phyloP scores from a whole-genome alignment of 2,888 invertebrate genomes.

The Chaetogeoica ovagalla region DNA sequence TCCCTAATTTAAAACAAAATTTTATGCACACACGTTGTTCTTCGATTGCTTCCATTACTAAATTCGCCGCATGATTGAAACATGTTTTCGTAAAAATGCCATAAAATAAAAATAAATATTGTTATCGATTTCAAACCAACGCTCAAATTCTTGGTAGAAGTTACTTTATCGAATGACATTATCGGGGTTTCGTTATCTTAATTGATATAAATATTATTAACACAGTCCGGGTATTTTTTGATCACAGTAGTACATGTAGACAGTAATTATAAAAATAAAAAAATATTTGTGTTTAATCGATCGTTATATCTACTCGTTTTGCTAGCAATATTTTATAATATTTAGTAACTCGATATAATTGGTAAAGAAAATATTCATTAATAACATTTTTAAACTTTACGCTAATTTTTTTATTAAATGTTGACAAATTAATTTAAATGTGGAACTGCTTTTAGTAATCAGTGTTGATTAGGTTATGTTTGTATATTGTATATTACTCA shows the following conservation, averaged over 20 bases:
- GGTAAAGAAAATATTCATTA: too few relatives aligned
- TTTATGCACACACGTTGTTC: constrained; percentile 30
- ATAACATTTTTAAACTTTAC: too few relatives aligned
- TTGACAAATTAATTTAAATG: neutral
- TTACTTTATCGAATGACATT: constrained; percentile 28
- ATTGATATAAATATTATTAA: too few relatives aligned
- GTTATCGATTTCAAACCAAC: constrained; percentile 24
- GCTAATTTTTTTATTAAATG: too few relatives aligned
- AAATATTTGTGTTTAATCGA: too few relatives aligned
- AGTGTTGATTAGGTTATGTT: neutral
- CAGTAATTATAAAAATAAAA: too few relatives aligned
- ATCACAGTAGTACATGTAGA: too few relatives aligned
- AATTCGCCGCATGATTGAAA: constrained; percentile 21
- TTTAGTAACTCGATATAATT: too few relatives aligned
- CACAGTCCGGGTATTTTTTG: too few relatives aligned
- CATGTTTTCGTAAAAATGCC: constrained; percentile 12
- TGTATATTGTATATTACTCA: too few relatives aligned
- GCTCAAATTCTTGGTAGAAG: constrained; percentile 1
- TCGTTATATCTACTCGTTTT: too few relatives aligned
- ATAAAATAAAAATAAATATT: constrained; percentile 27
- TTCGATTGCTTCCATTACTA: constrained; percentile 28
- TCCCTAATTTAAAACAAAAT: constrained; percentile 29
- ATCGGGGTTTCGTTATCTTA: constrained; percentile 5
- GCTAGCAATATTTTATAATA: too few relatives aligned
- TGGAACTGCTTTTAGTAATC: neutral